Base-by-base conservation (phyloP, 2,113 vertebrate genomes). In the Lophotis ruficrista region DNA sequence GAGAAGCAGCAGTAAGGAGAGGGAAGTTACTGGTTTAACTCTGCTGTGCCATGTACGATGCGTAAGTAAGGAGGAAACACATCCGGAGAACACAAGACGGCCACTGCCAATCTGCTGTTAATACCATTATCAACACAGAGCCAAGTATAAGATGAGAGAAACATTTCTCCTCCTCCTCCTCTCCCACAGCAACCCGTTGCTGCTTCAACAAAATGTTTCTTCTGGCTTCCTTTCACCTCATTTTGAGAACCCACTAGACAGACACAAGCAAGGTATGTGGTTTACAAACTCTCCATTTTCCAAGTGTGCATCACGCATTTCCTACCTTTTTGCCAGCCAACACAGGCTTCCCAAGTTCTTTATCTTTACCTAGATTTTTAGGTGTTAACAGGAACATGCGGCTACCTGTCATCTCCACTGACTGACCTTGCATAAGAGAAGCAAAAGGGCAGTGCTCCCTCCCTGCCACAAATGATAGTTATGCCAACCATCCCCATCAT, bases 141-240 rank as follows among this genome's bases (percentile, higher is more conserved):
- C 38, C 3, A 1, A 95, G 73, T 35, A 23, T 3, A 43, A 56
- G 23, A 25, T 19, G 48, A 56, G 6, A 76, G 10, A 75, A 9
- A 37, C 0, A 5, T 45, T 81, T 90, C 76, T 58, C 45, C 45
- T 79, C 72, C 64, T 62, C 53, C 65, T 83, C 35, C 48, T 65
- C 37, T 83, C 48, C 68, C 69, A 83, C 37, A 77, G 80, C 38
- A 90, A 51, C 20, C 14, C 33, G 4, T 4, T 51, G 70, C 73
- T 53, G 76, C 27, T 75, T 84, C 54, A 76, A 61, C 27, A 77
- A 61, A 94, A 64, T 10, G 28, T 23, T 61, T 65, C 41, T 92
- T 77, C 72, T 48, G 41, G 43, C 20, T 90, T 71, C 69, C 47
- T 83, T 81, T 89, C 60, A 73, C 33, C 35, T 91, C 60, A 80